A percentile compares a stretch with the other conserved stretches of the same genome.
Conservation (phyloP, 2,113 vertebrate genomes). For the Sphyrna mokarran region DNA sequence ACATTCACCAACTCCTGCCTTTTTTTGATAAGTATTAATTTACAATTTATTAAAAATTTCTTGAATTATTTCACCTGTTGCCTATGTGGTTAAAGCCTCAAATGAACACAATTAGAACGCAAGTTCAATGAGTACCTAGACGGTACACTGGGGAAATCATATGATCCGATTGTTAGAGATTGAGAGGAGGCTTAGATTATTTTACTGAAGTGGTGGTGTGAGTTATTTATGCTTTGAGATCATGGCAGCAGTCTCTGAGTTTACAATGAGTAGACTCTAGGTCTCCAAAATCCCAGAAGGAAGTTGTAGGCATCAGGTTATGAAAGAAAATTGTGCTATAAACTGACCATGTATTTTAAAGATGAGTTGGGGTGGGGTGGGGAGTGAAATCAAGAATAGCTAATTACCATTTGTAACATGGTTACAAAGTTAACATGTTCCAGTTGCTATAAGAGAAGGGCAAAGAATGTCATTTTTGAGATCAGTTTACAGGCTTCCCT, state of each 20-base stretch:
- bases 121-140: too few species aligned
- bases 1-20: too few species aligned
- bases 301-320: background rate
- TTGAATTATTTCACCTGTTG: too few species aligned
- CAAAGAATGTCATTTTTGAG: background rate
- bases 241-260: background rate
- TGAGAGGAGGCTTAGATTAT: background rate
- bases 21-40: too few species aligned
- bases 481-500: background rate
- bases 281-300: background rate
- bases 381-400: background rate
- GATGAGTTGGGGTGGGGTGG: background rate
- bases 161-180: background rate
- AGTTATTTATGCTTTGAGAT: background rate
- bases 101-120: too few species aligned
- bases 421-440: background rate
- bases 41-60: too few species aligned
- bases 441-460: background rate
- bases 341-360: background rate
- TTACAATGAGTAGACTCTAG: background rate
- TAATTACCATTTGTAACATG: background rate
- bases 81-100: too few species aligned
- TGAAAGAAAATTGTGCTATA: background rate
- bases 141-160: too few species aligned
- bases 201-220: background rate